Percentiles rank a stretch among this genome's conserved stretches.
Conservation (phyloP, 1,140 invertebrate genomes). For the Pantala flavescens region DNA sequence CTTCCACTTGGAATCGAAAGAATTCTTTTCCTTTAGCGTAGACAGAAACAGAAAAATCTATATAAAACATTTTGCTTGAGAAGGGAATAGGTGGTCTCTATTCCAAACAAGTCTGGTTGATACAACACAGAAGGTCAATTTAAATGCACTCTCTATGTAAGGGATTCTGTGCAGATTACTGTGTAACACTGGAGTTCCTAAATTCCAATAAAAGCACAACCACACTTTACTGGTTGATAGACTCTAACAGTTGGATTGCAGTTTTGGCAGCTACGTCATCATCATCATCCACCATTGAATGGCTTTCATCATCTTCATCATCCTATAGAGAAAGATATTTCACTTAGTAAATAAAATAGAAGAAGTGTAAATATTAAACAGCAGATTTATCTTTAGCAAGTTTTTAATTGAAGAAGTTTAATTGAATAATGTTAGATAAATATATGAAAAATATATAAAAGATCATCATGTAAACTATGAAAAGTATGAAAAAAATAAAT, state of each 20-base stretch:
- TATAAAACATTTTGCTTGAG: background rate
- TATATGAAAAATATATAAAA: too few relatives aligned
- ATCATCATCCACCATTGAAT: conserved; percentile 12
- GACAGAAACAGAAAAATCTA: background rate
- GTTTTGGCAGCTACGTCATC: conserved; percentile 21
- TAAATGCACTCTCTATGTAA: background rate
- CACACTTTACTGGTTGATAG: conserved; percentile 19
- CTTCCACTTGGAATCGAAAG: background rate
- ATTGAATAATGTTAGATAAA: too few relatives aligned
- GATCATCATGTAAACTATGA: too few relatives aligned
- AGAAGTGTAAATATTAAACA: too few relatives aligned
- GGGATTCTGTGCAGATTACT: background rate
- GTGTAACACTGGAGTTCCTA: background rate
- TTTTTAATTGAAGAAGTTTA: too few relatives aligned
- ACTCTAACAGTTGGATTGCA: conserved; percentile 20
- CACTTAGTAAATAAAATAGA: too few relatives aligned
- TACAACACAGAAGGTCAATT: background rate
- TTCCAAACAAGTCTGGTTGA: background rate
- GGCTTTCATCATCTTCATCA: conserved; percentile 8
- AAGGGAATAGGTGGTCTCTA: background rate
- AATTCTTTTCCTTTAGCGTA: background rate
- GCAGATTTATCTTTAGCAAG: too few relatives aligned
- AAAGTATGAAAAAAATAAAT: too few relatives aligned
- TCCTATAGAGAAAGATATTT: background rate
- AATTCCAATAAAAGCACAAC: background rate